Base-by-base conservation (phyloP, 2,797 vertebrate genomes). In the Psittacula derbiana region DNA sequence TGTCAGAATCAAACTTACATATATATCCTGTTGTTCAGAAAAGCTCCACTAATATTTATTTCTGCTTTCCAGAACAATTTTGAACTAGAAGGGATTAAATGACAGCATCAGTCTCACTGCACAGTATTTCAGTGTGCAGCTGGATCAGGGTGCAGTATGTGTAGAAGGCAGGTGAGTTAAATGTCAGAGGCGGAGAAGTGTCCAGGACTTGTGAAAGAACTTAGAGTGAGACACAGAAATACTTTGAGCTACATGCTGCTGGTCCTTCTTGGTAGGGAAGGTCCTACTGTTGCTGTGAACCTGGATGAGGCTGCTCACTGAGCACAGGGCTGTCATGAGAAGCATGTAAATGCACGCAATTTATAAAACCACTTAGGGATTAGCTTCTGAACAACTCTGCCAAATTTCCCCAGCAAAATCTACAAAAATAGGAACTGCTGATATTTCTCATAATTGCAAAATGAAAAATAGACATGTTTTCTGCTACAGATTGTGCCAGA, bases 291-390 rank as follows among this genome's bases (percentile, higher is more conserved):
- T 40, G 9, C 1, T 0, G 23, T 41, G 60, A 20, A 17, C 18
- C 36, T 49, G 62, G 47, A 25, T 49, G 21, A 71, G 46, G 60
- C 46, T 44, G 65, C 72, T 41, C 40, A 16, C 23, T 6, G 28
- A 81, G 66, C 55, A 36, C 61, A 53, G 44, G 49, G n/a, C 61
- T 69, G 24, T 41, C 90, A 70, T 11, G 10, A 40, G 13, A 43
- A 31, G 41, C 5, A 2, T 10, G 8, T 28, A 3, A 3, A 14
- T 0, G 1, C 47, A 62, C 0, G 0, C 0, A 0, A 52, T 50
- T 73, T 24, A 36, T 12, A 52, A 53, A 53, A 91, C 36, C 52
- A 36, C 24, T 41, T 21, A 16, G 17, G 41, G 25, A 95, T 57
- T 40, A 28, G 69, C 52, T 75, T 62, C 62, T 55, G 57, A 61